Base-by-base conservation (phyloP, 2,888 invertebrate genomes). In the Apamea sordens region DNA sequence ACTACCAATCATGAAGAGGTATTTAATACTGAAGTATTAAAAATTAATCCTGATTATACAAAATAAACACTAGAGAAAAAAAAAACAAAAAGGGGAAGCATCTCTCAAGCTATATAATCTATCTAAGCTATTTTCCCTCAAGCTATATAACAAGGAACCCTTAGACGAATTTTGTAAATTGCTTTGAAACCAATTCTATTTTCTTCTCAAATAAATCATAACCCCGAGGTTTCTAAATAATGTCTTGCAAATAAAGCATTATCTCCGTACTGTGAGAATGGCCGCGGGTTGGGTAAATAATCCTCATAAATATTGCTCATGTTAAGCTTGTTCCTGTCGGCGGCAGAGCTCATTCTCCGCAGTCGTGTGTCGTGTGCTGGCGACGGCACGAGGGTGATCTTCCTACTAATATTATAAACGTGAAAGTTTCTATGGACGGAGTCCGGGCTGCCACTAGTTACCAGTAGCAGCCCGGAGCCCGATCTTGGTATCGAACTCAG, bases 261-360 rank as follows among this genome's bases (percentile, higher is more conserved):
- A 50, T 59, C 15, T 69, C 7, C 15, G 8, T 32, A 32, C n/a
- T n/a, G 8, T 47, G 50, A 4, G 24, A 24, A 24, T 63, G 11
- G 72, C 41, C 68, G 41, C 24, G 10, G 71, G 64, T 28, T 50
- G 32, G 28, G n/a, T 41, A 36, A 15, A 50, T 75, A 15, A 65
- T 67, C 28, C 32, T 76, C 59, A 70, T 76, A 70, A 61, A 28
- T 65, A 71, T 44, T 53, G 13, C 41, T 67, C 15, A 28, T 47
- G 47, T 18, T 24, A 36, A n/a, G 59, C n/a, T 32, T 28, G 15
- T 50, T n/a, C 73, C 28, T 56, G 68, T 47, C 7, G 10, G 24
- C 63, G 13, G 41, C 69, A n/a, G 32, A 24, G 44, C 53, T 70
- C 18, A 24, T 71, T 3, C 53, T 70, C 44, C 24, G 77, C 44